Conservation (phyloP, 2,888 invertebrate genomes). For the Carcina quercana region DNA sequence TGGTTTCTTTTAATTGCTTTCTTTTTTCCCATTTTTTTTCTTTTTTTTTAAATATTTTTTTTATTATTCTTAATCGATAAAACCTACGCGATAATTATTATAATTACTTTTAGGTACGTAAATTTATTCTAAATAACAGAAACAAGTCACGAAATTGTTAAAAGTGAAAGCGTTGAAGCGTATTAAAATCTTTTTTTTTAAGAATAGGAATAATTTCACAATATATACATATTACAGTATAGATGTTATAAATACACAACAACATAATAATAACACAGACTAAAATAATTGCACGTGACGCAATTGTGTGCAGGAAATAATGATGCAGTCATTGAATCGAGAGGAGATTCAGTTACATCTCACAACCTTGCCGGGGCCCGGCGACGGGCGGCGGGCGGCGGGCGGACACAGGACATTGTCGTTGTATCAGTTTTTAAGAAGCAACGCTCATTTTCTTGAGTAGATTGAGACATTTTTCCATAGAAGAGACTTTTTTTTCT, state of each 20-base stretch:
- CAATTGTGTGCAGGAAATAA: constrained; percentile 67
- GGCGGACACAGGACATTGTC: too few species aligned
- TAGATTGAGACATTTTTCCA: too few species aligned
- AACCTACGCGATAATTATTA: constrained; percentile 68
- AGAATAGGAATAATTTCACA: constrained; percentile 71
- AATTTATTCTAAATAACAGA: constrained; percentile 74
- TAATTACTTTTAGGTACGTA: constrained; percentile 74
- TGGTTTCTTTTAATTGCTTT: constrained; percentile 72
- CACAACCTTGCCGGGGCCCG: constrained; percentile 51
- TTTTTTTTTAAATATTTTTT: constrained; percentile 31
- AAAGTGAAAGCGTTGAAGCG: constrained; percentile 72
- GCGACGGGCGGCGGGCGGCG: too few species aligned
- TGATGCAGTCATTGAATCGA: constrained; percentile 69
- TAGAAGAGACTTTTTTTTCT: too few species aligned
- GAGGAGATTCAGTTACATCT: constrained; percentile 64
- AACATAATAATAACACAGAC: constrained; percentile 73
- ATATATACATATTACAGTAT: constrained; percentile 71
- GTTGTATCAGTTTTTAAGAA: too few species aligned
- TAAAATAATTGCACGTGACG: constrained; percentile 72
- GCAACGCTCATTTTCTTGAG: too few species aligned
- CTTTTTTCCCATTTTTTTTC: constrained; percentile 39
- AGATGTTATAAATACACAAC: constrained; percentile 72
- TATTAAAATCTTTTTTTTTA: constrained; percentile 68
- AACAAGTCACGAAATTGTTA: constrained; percentile 71
- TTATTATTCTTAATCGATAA: constrained; percentile 36